A percentile compares a stretch with the other conserved stretches of the same genome.
These are phyloP conservation scores for Plebejus argus DNA, from an alignment of 2,888 invertebrate species.

Conservation along the genomic window DNA sequence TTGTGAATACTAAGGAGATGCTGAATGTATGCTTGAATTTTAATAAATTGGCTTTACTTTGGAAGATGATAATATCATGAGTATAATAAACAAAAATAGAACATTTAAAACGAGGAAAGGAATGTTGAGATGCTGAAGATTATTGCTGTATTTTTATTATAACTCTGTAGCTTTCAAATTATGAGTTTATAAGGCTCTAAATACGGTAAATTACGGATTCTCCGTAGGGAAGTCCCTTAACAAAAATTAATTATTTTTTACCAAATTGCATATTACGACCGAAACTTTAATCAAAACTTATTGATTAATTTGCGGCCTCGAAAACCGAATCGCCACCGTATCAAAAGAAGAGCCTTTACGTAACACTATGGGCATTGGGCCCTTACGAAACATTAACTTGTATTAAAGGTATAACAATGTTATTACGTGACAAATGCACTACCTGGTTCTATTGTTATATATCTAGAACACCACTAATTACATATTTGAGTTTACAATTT, in stretches of 20 bases:
- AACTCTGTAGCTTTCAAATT: no score
- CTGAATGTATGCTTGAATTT: no score
- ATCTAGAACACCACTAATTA: conserved; percentile 54
- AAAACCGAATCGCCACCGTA: background rate
- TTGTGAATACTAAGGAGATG: no score
- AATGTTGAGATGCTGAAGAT: no score
- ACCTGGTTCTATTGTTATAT: conserved; percentile 54
- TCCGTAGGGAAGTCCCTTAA: no score
- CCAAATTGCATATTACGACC: background rate
- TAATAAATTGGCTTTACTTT: no score
- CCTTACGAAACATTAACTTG: conserved; percentile 18
- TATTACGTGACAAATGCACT: conserved; percentile 35
- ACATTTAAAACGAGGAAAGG: no score
- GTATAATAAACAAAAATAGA: no score
- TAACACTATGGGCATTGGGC: background rate
- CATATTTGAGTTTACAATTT: conserved; percentile 36
- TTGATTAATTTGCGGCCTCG: background rate
- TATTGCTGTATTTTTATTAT: no score
- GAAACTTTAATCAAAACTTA: background rate
- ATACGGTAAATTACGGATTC: no score
- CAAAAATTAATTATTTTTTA: background rate
- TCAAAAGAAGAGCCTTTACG: background rate
- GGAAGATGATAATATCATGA: no score
- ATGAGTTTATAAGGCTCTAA: no score
- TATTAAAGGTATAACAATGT: conserved; percentile 21